Base-by-base conservation (phyloP, 30 jellyfish, hydroid and myxozoan species). In the Turritopsis rubra region DNA sequence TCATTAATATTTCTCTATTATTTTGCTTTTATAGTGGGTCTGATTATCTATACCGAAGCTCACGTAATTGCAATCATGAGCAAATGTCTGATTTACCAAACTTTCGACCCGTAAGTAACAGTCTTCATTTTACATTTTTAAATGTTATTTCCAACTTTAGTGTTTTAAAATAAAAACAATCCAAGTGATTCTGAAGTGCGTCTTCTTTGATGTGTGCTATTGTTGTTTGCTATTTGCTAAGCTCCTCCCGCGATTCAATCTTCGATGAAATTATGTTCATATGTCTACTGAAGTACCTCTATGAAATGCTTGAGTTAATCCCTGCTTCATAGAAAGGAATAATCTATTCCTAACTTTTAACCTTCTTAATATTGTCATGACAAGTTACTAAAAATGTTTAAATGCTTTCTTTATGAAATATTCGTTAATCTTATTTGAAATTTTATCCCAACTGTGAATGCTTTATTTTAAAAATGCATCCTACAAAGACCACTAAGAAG, bases 61-160 rank as follows among this genome's bases (percentile, higher is more conserved):
- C 30, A 7, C 77, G 77, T 0, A 68, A 22, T 0, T 68, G 77
- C 77, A 68, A 79, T 68, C 84, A 85, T 52, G 97, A 86, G 53
- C 77, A 86, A 79, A 72, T 91, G 85, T 95, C 97, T 30, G 82
- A 81, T 52, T 82, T 85, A 68, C 91, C 97, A 54, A 87, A 86
- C 73, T 91, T 91, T 86, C 79, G 82, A 70, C 97, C 97, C 78
- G 97, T 91, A 86, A 65, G 97, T 86, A 41, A 41, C n/a, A n/a
- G n/a, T n/a, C n/a, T n/a, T n/a, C n/a, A n/a, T n/a, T n/a, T n/a
- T n/a, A n/a, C n/a, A n/a, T n/a, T n/a, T n/a, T n/a, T n/a, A n/a
- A n/a, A n/a, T n/a, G n/a, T n/a, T n/a, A n/a, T n/a, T n/a, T n/a
- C n/a, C n/a, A n/a, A n/a, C n/a, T n/a, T n/a, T n/a, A n/a, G n/a